phyloP scores from a whole-genome alignment of 2,797 vertebrate genomes.

The Labroides dimidiatus region DNA sequence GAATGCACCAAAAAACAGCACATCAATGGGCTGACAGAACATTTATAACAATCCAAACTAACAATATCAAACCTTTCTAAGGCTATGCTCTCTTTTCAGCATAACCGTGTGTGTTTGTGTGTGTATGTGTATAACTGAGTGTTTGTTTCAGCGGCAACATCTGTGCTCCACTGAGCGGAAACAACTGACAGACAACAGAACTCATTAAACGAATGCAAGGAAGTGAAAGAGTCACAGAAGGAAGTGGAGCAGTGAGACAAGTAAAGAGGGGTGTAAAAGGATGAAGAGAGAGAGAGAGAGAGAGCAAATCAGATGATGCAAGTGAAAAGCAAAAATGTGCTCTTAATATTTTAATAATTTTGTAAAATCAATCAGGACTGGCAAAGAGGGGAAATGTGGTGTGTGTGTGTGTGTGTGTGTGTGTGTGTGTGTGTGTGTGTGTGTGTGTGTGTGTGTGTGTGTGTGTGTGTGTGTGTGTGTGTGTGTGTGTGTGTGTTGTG shows the following conservation, averaged over 20 bases:
- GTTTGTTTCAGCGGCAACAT: conserved; percentile 52
- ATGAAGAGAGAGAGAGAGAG: conserved; percentile 22
- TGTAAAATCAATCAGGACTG: conserved; percentile 12
- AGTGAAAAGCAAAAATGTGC: conserved; percentile 38
- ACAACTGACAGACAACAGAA: conserved; percentile 57
- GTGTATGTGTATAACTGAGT: conserved; percentile 8
- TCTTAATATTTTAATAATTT: conserved; percentile 16
- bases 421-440: background rate
- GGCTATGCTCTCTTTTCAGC: background rate
- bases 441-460: background rate
- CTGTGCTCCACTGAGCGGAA: conserved; percentile 63
- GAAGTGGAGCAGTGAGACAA: conserved; percentile 30
- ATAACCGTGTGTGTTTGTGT: conserved; percentile 4
- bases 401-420: background rate
- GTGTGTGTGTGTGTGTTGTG: background rate
- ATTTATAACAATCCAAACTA: background rate
- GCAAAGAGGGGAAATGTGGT: background rate
- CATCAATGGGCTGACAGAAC: background rate
- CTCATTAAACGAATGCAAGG: conserved; percentile 60
- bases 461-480: conserved; percentile 1
- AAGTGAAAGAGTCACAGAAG: conserved; percentile 26
- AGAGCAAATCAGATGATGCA: conserved; percentile 49
- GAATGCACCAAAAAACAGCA: conserved; percentile 19
- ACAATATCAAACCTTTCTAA: background rate
- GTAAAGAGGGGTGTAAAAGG: conserved; percentile 40